Conservation (phyloP, 2,888 invertebrate genomes). For the Andrena haemorrhoa region DNA sequence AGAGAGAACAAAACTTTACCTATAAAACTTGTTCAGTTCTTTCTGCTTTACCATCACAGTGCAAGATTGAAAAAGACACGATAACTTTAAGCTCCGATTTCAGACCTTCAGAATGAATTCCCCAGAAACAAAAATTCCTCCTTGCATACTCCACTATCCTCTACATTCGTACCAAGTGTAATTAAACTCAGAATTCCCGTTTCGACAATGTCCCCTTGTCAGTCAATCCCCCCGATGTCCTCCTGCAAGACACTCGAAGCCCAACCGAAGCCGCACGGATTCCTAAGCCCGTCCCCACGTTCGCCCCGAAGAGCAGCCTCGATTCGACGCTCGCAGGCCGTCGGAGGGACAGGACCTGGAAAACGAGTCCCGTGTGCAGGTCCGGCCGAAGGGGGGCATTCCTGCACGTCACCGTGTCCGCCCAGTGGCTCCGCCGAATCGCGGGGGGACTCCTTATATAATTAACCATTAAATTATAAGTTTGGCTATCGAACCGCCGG, state of each 20-base stretch:
- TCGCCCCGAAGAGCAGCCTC: not conserved
- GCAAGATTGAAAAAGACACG: too few species aligned
- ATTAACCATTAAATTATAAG: conserved; percentile 85
- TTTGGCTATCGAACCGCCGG: conserved; percentile 83
- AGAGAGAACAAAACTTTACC: too few species aligned
- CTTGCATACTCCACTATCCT: too few species aligned
- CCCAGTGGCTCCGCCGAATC: conserved; percentile 84
- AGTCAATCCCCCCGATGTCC: not conserved
- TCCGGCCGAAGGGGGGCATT: conserved; percentile 70
- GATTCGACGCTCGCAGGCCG: not conserved
- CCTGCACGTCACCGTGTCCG: conserved; percentile 84
- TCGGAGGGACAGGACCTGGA: conserved; percentile 49
- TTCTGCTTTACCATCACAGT: too few species aligned
- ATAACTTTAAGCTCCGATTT: too few species aligned
- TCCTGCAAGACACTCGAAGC: not conserved
- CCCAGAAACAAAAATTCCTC: too few species aligned
- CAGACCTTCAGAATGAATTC: too few species aligned
- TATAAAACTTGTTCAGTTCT: too few species aligned
- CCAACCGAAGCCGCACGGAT: not conserved
- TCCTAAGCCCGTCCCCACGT: not conserved
- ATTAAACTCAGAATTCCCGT: too few species aligned
- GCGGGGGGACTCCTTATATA: conserved; percentile 83
- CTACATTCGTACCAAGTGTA: too few species aligned
- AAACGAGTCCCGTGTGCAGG: conserved; percentile 62
- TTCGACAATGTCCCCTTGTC: not conserved